These are phyloP conservation scores for Cladorhizidae sp. DNA, from an alignment of 37 sponge, comb jelly and placozoan species.

Conservation along the genomic window DNA sequence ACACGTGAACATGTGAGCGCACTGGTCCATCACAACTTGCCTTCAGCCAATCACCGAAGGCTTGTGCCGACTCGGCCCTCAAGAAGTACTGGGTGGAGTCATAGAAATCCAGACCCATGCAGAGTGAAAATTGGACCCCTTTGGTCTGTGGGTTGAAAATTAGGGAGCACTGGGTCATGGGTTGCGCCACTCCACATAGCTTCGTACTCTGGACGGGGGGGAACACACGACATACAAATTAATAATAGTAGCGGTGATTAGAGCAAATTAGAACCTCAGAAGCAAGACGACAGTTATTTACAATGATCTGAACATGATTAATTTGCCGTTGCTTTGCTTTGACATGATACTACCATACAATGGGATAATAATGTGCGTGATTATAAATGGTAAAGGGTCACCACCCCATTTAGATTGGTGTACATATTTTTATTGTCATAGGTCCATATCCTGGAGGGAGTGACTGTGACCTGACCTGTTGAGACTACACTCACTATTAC, in stretches of 20 bases:
- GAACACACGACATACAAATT: neutral
- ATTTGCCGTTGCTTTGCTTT: too few species aligned
- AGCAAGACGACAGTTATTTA: neutral
- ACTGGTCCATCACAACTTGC: neutral
- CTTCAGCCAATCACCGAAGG: constrained; percentile 31
- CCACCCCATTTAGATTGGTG: too few species aligned
- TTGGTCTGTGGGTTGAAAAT: constrained; percentile 28
- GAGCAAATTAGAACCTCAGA: too few species aligned
- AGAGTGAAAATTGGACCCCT: constrained; percentile 22
- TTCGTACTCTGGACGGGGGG: constrained; percentile 5
- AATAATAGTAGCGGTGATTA: too few species aligned
- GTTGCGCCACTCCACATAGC: constrained; percentile 9
- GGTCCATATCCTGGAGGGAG: too few species aligned
- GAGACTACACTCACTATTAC: too few species aligned
- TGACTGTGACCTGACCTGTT: too few species aligned
- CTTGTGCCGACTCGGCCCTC: constrained; percentile 32
- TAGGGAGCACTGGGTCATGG: neutral
- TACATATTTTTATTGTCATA: too few species aligned
- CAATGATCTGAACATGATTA: neutral
- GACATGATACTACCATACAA: too few species aligned
- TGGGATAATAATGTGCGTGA: too few species aligned
- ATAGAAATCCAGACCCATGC: constrained; percentile 14
- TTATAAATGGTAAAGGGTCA: too few species aligned
- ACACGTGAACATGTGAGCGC: too few species aligned
- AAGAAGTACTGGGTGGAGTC: constrained; percentile 4